Evolutionary conservation across 2,888 invertebrate species (phyloP).

Genomic region (Eupithecia dodoneata): DNA sequence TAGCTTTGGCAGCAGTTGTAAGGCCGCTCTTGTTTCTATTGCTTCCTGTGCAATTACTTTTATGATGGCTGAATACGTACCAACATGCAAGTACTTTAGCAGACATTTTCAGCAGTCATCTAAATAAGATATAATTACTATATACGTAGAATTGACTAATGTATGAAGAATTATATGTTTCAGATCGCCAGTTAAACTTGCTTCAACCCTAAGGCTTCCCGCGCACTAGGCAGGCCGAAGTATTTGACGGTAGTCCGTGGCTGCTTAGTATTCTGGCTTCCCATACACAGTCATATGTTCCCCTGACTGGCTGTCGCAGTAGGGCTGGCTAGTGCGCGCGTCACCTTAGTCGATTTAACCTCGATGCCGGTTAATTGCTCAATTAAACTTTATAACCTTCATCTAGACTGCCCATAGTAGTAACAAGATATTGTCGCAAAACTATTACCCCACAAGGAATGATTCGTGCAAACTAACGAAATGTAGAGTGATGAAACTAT

Average conservation of each 20-base stretch:
- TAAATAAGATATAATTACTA: conserved; percentile 12
- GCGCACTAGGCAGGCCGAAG: no score
- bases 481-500: conserved; percentile 67
- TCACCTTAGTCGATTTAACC: conserved; percentile 7
- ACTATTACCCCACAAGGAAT: conserved; percentile 77
- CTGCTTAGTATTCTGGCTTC: no score
- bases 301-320: no score
- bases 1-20: conserved; percentile 25
- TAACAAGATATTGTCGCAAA: conserved; percentile 33
- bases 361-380: conserved; percentile 31
- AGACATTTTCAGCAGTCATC: background rate
- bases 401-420: conserved; percentile 32
- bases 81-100: background rate
- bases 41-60: conserved; percentile 18
- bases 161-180: background rate
- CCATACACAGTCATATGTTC: no score
- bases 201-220: conserved; percentile 34
- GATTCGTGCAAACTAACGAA: conserved; percentile 86
- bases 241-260: no score
- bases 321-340: no score
- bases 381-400: conserved; percentile 37
- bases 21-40: conserved; percentile 20
- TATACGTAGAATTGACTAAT: conserved; percentile 14
- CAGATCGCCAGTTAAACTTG: conserved; percentile 37
- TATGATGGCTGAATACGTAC: conserved; percentile 1